Conservation (phyloP, 2,113 vertebrate species). For the Trichechus manatus region DNA sequence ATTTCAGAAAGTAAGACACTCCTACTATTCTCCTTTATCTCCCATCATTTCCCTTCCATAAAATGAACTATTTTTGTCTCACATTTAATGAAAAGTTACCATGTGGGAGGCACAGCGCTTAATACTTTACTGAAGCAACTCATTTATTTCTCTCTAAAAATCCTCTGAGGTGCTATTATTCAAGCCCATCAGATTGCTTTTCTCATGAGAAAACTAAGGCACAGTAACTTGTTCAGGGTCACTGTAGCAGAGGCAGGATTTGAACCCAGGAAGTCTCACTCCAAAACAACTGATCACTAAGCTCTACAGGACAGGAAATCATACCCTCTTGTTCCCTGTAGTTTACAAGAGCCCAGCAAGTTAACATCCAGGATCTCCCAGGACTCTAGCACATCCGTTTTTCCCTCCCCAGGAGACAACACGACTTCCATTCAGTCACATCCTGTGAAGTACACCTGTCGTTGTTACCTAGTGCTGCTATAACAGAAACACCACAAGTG, state of each 20-base stretch:
- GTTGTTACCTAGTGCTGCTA: not conserved
- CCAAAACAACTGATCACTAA: not conserved
- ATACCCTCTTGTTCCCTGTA: not conserved
- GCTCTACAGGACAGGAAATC: not conserved
- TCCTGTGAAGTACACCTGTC: not conserved
- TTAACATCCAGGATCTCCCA: not conserved
- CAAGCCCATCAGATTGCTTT: not conserved
- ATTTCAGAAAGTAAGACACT: constrained; percentile 39
- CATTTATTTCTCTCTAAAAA: not conserved
- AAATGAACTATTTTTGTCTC: not conserved
- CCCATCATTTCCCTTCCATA: not conserved
- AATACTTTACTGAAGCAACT: not conserved
- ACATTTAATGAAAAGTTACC: not conserved
- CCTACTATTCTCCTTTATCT: not conserved
- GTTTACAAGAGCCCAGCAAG: not conserved
- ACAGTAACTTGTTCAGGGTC: not conserved
- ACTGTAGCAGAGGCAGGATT: not conserved
- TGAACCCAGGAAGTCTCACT: not conserved
- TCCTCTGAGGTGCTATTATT: not conserved
- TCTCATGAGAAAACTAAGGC: not conserved
- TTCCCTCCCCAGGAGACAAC: not conserved
- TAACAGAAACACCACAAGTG: not conserved
- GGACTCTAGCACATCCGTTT: not conserved
- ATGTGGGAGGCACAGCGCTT: not conserved
- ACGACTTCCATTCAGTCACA: not conserved